These are phyloP conservation scores for Neria commutata DNA, from an alignment of 2,888 invertebrate species.

Conservation along the genomic window DNA sequence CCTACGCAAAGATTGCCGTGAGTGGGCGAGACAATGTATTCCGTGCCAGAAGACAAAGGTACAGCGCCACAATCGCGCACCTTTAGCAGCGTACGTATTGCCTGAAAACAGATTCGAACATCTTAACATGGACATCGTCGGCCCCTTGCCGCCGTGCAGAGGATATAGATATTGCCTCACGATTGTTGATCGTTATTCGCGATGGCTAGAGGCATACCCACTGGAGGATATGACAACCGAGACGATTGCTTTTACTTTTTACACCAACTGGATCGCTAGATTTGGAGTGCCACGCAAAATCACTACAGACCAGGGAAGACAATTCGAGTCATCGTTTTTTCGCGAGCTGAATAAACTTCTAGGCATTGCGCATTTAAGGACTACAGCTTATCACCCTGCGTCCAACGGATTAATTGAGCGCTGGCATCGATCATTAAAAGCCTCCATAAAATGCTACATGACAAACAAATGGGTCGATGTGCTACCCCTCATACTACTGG, in stretches of 20 bases:
- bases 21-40: slow-evolving; percentile 14
- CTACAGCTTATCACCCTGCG: slow-evolving; percentile 24
- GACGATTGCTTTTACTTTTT: slow-evolving; percentile 46
- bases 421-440: slow-evolving; percentile 23
- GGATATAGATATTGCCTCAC: slow-evolving; percentile 50
- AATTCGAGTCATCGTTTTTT: slow-evolving; percentile 53
- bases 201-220: slow-evolving; percentile 40
- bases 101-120: slow-evolving; percentile 10
- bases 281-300: slow-evolving; percentile 57
- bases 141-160: slow-evolving; percentile 50
- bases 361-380: slow-evolving; percentile 19
- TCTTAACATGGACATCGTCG: slow-evolving; percentile 55
- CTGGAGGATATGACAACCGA: slow-evolving; percentile 31
- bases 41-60: slow-evolving; percentile 15
- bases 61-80: slow-evolving; percentile 7
- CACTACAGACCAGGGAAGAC: slow-evolving; percentile 56
- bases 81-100: not conserved
- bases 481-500: slow-evolving; percentile 21
- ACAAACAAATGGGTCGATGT: slow-evolving; percentile 14
- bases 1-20: slow-evolving; percentile 6
- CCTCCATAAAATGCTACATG: slow-evolving; percentile 21
- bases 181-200: slow-evolving; percentile 32
- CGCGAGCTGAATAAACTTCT: slow-evolving; percentile 33
- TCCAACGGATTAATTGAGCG: slow-evolving; percentile 26
- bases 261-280: slow-evolving; percentile 55